These are phyloP conservation scores for Caenorhabditis elegans DNA, from an alignment of 1,140 invertebrate species.

Conservation along the genomic window WBcel235 BX284604.4:15030001-15030500, in stretches of 20 bases:
- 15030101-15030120: neutral
- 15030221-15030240: neutral
- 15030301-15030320: neutral
- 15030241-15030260: neutral
- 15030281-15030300: neutral
- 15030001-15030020: slow-evolving; percentile 2
- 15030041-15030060: slow-evolving; percentile 13
- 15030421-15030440: neutral
- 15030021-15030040: neutral
- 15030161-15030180: neutral
- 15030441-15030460: neutral
- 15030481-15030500: neutral
- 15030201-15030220: neutral
- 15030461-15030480: neutral
- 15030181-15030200: neutral
- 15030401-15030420: neutral
- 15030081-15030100: neutral
- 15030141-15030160: neutral
- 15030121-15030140: neutral
- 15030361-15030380: neutral
- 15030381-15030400: neutral
- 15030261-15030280: neutral
- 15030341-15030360: neutral
- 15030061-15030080: slow-evolving; percentile 10
- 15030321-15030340: neutral